Conservation (phyloP, 2,797 vertebrate genomes). For the Anableps anableps region DNA sequence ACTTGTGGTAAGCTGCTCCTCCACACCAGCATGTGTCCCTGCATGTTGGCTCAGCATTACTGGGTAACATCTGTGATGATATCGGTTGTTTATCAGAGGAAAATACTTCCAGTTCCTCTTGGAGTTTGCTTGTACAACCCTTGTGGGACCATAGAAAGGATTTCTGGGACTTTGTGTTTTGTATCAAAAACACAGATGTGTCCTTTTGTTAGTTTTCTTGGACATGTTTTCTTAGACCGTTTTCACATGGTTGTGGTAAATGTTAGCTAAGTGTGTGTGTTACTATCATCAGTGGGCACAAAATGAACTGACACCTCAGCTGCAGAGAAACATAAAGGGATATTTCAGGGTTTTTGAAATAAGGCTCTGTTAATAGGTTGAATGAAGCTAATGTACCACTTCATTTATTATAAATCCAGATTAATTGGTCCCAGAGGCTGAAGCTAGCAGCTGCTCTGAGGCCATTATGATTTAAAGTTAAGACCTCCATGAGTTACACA, state of each 20-base stretch:
- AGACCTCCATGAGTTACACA: not conserved
- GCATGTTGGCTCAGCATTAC: constrained; percentile 40
- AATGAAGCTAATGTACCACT: not conserved
- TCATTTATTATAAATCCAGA: not conserved
- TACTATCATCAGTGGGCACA: constrained; percentile 16
- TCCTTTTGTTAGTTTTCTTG: constrained; percentile 31
- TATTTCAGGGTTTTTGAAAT: not conserved
- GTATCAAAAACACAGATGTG: constrained; percentile 34
- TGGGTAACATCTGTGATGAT: constrained; percentile 33
- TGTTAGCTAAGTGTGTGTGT: constrained; percentile 14
- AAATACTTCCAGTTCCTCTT: constrained; percentile 40
- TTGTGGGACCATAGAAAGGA: constrained; percentile 13
- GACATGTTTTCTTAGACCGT: constrained; percentile 26
- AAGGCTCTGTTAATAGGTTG: not conserved
- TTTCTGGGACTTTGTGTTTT: constrained; percentile 52
- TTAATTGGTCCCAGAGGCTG: not conserved
- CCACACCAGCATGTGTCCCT: constrained; percentile 42
- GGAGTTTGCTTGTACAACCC: constrained; percentile 20
- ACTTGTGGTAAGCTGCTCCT: constrained; percentile 54
- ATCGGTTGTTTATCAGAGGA: constrained; percentile 35
- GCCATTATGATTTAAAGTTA: not conserved
- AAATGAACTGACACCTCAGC: constrained; percentile 29
- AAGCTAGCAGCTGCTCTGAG: not conserved
- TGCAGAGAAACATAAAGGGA: constrained; percentile 34
- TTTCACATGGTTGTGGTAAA: constrained; percentile 45